Evolutionary conservation across 2,888 invertebrate genomes (phyloP).

Genomic region (Temnothorax rugatulus): DNA sequence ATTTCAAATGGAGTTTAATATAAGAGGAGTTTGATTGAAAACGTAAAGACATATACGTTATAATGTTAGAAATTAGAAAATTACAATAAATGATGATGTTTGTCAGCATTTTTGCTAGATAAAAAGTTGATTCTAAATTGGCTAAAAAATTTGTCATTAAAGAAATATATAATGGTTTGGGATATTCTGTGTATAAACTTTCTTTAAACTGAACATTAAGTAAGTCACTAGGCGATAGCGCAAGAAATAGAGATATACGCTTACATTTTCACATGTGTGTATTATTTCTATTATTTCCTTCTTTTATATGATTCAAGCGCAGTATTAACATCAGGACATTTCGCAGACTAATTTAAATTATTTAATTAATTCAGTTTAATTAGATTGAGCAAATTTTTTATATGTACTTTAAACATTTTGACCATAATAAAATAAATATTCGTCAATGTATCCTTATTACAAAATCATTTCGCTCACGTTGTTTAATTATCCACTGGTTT

Average conservation of each 20-base stretch:
- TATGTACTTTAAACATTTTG: background rate
- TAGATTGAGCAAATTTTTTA: background rate
- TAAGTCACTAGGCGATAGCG: background rate
- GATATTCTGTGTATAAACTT: background rate
- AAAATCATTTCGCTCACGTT: background rate
- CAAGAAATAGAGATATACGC: background rate
- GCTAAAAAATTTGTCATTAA: background rate
- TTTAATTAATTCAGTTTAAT: background rate
- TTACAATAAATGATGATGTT: background rate
- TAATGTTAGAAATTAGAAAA: background rate
- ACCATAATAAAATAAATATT: slow-evolving; percentile 1
- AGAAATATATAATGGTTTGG: background rate
- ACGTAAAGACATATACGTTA: background rate
- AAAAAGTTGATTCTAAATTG: background rate
- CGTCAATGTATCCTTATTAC: background rate
- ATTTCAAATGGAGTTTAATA: background rate
- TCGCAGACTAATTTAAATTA: background rate
- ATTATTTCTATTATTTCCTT: background rate
- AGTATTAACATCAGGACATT: background rate
- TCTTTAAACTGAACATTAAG: background rate
- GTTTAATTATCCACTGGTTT: background rate
- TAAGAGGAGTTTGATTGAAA: background rate
- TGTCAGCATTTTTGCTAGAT: background rate
- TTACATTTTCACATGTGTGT: background rate
- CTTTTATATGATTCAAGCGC: background rate